Base-by-base conservation (phyloP, 1,140 invertebrate species). In the Oedothorax gibbosus region DNA sequence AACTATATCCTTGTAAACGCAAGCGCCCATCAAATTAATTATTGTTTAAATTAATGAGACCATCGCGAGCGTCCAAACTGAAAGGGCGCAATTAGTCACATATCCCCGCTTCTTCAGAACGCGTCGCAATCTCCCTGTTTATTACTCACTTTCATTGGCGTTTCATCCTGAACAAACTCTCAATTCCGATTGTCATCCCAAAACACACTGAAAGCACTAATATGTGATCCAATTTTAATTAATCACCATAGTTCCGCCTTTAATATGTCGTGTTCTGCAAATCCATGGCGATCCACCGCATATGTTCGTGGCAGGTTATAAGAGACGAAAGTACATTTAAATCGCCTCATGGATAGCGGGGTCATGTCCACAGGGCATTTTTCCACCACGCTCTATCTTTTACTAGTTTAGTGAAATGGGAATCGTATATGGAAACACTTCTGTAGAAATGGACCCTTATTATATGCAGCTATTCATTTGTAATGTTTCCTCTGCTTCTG, bases 181-280 rank as follows among this genome's bases (percentile, higher is more conserved):
- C 81, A 84, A 66, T 68, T 66, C 68, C 53, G 49, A 35, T 21
- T 84, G 71, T 84, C 71, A 84, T 18, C 51, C 60, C 50, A 8
- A 18, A 56, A 14, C 56, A 57, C 57, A 68, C 56, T 57, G n/a
- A 10, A 68, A 73, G 80, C 57, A 71, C 65, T 57, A 69, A 35
- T 82, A 73, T 68, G 81, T 66, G 71, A 84, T 75, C 81, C 81
- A 84, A 84, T 76, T 84, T 84, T 84, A 84, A 84, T 84, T 84
- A 84, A 84, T 84, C 81, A 75, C 62, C 62, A 20, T 75, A 84
- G 72, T 84, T 75, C 72, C 81, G 81, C 71, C 71, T 76, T 84
- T 84, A 84, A 84, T 84, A 84, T 84, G 81, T 83, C 69, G 62
- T 72, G 14, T 51, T 12, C 21, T 66, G 21, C 60, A 14, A 65